A percentile compares a stretch with the other conserved stretches of the same genome.
Conservation (phyloP, 2,888 invertebrate species). For the Chouioia cunea region DNA sequence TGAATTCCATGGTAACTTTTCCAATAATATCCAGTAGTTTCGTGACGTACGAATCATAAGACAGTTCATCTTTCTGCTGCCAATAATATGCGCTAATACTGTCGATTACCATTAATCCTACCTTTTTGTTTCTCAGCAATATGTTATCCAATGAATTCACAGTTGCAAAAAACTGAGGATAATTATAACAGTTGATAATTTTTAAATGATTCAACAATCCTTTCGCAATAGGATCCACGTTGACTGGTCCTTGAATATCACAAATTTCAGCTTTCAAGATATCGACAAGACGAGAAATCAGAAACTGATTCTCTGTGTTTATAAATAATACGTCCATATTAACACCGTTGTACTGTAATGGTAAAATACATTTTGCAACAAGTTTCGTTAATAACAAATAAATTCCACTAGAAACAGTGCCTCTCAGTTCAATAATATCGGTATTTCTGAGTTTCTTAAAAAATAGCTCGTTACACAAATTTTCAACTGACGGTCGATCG, state of each 20-base stretch:
- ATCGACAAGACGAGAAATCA: constrained; percentile 62
- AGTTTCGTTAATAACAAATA: constrained; percentile 69
- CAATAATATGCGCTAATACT: constrained; percentile 71
- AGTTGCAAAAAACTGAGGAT: constrained; percentile 62
- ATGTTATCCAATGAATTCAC: constrained; percentile 65
- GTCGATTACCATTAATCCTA: constrained; percentile 70
- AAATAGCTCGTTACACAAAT: constrained; percentile 71
- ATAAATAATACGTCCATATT: constrained; percentile 68
- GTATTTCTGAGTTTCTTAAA: constrained; percentile 62
- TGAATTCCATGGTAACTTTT: constrained; percentile 70
- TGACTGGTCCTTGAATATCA: constrained; percentile 48
- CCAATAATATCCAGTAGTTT: constrained; percentile 68
- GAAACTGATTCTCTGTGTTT: constrained; percentile 71
- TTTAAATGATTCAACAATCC: constrained; percentile 56
- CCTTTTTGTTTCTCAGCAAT: constrained; percentile 64
- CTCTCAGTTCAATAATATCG: constrained; percentile 70
- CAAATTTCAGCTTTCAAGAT: constrained; percentile 62
- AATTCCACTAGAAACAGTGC: constrained; percentile 69
- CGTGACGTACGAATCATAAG: constrained; percentile 71
- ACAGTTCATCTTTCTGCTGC: constrained; percentile 60
- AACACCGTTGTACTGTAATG: constrained; percentile 66
- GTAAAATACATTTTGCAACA: constrained; percentile 69
- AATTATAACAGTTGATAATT: constrained; percentile 66
- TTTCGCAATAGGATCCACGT: constrained; percentile 35
- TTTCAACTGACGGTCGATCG: constrained; percentile 64